Base-by-base conservation (phyloP, 2,888 invertebrate species). In the Torymus texanus region DNA sequence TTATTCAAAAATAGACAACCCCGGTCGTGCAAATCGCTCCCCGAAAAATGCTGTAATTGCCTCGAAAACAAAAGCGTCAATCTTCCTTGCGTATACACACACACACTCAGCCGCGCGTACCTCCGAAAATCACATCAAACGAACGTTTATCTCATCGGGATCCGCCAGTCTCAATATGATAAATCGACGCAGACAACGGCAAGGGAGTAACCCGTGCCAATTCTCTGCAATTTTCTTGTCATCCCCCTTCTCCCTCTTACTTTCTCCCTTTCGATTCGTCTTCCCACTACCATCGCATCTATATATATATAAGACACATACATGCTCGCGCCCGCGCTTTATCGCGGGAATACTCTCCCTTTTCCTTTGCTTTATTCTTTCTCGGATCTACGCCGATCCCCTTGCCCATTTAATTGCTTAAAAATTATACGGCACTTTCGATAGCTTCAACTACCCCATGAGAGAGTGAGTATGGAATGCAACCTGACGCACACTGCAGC, bases 391-490 rank as follows among this genome's bases (percentile, higher is more conserved):
- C 16, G 18, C 82, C 78, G 84, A 83, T 83, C 79, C 41, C 56
- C 14, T 61, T 71, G 65, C 41, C 11, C 41, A 83, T 87, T 85
- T 88, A 87, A 88, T 88, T 86, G 86, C 85, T 82, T 78, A 83
- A 83, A 87, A 87, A 89, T 89, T 89, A 89, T 86, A 88, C 84
- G 85, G 83, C 85, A 83, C 66, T 82, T 82, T 84, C 73, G 75
- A 80, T 78, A 79, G 8, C 50, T 2, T 12, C 14, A 61, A 12
- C 59, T 21, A 21, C 21, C 55, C 51, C 41, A 18, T 2, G 53
- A 56, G 61, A 21, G 21, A 21, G 2, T 2, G 21, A 21, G 21
- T 21, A 21, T 21, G n/a, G 55, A 67, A 41, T 41, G 51, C 29
- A 70, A 59, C 56, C 56, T 16, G 13, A 18, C 51, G 16, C 29